Conservation (phyloP, 1,140 invertebrate genomes). For the Stegodyphus dumicola region DNA sequence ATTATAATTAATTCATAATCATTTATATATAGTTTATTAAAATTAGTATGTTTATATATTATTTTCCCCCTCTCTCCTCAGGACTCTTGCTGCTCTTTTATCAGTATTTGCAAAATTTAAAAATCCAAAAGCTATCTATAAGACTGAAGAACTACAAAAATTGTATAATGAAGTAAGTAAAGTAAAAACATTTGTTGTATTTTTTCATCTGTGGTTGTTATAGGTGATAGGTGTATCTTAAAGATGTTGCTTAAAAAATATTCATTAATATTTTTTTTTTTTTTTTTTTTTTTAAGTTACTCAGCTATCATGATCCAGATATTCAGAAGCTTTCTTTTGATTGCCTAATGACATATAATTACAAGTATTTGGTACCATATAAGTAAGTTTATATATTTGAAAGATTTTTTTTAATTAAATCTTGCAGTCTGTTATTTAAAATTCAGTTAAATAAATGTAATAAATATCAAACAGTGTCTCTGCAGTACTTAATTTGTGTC, state of each 20-base stretch:
- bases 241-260: not conserved
- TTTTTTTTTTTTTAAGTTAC: slow-evolving; percentile 68
- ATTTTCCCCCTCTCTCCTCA: slow-evolving; percentile 41
- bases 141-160: slow-evolving; percentile 71
- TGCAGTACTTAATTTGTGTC: too few species aligned
- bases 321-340: slow-evolving; percentile 87
- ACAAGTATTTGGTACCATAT: slow-evolving; percentile 81
- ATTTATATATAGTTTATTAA: too few species aligned
- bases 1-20: too few species aligned
- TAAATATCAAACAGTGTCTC: too few species aligned
- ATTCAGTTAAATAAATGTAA: too few species aligned
- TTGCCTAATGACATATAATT: slow-evolving; percentile 86
- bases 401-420: not conserved
- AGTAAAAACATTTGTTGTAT: not conserved
- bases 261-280: not conserved
- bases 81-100: slow-evolving; percentile 78
- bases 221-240: too few species aligned
- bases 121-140: slow-evolving; percentile 82
- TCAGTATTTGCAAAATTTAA: slow-evolving; percentile 80
- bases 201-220: not conserved
- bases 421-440: too few species aligned
- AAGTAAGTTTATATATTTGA: slow-evolving; percentile 68
- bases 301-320: slow-evolving; percentile 80
- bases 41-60: not conserved
- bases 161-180: slow-evolving; percentile 68